These are phyloP conservation scores for Eupeodes luniger DNA, from an alignment of 2,888 invertebrate species.

Conservation along the genomic window DNA sequence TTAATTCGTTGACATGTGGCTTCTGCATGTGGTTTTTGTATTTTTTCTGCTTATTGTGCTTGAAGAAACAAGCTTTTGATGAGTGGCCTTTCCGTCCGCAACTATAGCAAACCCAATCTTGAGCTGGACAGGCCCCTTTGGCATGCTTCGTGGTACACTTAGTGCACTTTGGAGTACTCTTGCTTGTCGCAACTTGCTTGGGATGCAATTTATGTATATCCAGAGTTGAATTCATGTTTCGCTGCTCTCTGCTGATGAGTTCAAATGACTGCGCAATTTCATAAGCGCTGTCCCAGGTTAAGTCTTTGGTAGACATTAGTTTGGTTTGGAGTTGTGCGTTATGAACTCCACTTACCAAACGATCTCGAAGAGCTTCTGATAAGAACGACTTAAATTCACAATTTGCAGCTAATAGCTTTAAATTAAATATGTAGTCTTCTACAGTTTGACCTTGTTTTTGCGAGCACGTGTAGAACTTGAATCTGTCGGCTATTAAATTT, in stretches of 20 bases:
- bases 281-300: slow-evolving; percentile 10
- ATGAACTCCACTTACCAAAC: slow-evolving; percentile 26
- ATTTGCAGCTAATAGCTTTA: slow-evolving; percentile 25
- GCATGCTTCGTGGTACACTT: slow-evolving; percentile 33
- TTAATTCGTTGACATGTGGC: neutral
- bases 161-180: slow-evolving; percentile 7
- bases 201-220: slow-evolving; percentile 18
- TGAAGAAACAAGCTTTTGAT: slow-evolving; percentile 14
- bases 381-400: slow-evolving; percentile 24
- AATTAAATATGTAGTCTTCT: slow-evolving; percentile 27
- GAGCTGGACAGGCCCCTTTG: neutral
- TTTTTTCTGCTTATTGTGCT: slow-evolving; percentile 9
- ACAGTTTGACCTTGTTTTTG: slow-evolving; percentile 36
- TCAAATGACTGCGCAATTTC: slow-evolving; percentile 40
- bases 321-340: slow-evolving; percentile 37
- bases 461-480: slow-evolving; percentile 24
- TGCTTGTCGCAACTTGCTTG: neutral
- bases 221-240: slow-evolving; percentile 9
- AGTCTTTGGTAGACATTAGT: slow-evolving; percentile 21
- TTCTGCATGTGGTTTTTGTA: slow-evolving; percentile 7
- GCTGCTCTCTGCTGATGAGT: slow-evolving; percentile 18
- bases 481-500: slow-evolving; percentile 28
- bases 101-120: slow-evolving; percentile 12
- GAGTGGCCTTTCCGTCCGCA: slow-evolving; percentile 19
- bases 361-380: slow-evolving; percentile 30